Base-by-base conservation (phyloP, 2,113 vertebrate genomes). In the Lepidothrix coronata region DNA sequence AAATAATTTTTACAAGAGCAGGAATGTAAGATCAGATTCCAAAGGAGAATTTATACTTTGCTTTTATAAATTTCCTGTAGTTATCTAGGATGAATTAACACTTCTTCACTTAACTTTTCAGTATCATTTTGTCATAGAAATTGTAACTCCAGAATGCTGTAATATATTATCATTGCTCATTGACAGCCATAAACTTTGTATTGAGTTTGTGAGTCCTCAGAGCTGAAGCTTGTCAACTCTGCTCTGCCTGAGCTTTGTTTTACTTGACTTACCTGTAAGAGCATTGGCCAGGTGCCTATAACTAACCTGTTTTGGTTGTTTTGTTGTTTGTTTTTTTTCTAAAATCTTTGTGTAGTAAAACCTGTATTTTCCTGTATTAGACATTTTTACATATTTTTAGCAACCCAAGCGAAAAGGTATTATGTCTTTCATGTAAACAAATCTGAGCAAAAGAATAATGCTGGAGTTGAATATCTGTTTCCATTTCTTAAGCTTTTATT, bases 21-120 rank as follows among this genome's bases (percentile, higher is more conserved):
- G 23, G 55, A 85, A 66, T 12, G 4, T 20, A 68, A 85, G 27
- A 71, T 14, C 15, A 72, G 63, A 63, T 88, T 90, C 37, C 37
- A 91, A 91, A 79, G n/a, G 18, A 70, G 41, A 82, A 82, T 41
- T 71, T 91, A 25, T 12, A 33, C 57, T 89, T 88, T 75, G 23
- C 11, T 23, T 75, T 59, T 37, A 48, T 66, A 55, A 48, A 70
- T 84, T 86, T 72, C 14, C 19, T 37, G 10, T 31, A 28, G 13
- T 59, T 54, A 44, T 74, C 88, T 72, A 54, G 43, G 43, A 37
- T 49, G 16, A 63, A 46, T 70, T 54, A 48, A 44, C 5, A 18
- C 4, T 46, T 66, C 6, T 48, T 68, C 31, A 14, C 4, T 44
- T 80, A 16, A 41, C 4, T 75, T 63, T 62, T 55, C 8, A 30